Evolutionary conservation across 2,888 invertebrate species (phyloP), one percentile per base, ranked within the genome.

Genomic region (Temnothorax unifasciatus): DNA sequence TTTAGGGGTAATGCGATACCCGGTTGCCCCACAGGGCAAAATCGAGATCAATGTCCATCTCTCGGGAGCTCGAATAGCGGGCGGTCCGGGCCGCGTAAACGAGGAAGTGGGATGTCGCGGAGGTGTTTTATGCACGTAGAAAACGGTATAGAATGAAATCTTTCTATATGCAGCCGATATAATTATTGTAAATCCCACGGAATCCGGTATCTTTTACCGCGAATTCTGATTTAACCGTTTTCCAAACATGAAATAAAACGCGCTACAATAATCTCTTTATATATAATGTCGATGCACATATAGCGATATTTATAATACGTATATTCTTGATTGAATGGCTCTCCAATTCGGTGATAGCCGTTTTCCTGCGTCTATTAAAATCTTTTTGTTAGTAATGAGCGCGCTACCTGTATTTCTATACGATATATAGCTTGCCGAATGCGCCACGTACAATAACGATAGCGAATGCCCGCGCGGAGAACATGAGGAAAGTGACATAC

Each of bases 1-100:
- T 87, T 89, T 84, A 74, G 61, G 85, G 83, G 91, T 91, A 91
- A 91, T 83, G 81, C 85, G 89, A 91, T 86, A 90, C 88, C 29
- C 44, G 50, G 34, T 15, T n/a, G 15, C 41, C 15, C 44, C 4
- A 50, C 4, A 50, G 21, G 29, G 41, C 38, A 69, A 81, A 83
- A 89, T 89, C 87, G 89, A 83, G 87, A 88, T 88, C 87, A 85
- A 74, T 52, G 68, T 38, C 57, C 57, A 44, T 57, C 68, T 44
- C 38, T 66, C 15, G 34, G 29, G 18, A 69, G 54, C 21, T 84
- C 52, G 73, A 83, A 74, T 83, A 77, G 77, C 85, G 61, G 81
- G 88, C 84, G 85, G 66, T 84, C 76, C 21, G n/a, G 34, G 29
- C 21, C 6, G 38, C 38, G 66, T 71, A 81, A 68, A 79, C 76